Conservation (phyloP, 2,888 invertebrate genomes). For the Acleris literana region DNA sequence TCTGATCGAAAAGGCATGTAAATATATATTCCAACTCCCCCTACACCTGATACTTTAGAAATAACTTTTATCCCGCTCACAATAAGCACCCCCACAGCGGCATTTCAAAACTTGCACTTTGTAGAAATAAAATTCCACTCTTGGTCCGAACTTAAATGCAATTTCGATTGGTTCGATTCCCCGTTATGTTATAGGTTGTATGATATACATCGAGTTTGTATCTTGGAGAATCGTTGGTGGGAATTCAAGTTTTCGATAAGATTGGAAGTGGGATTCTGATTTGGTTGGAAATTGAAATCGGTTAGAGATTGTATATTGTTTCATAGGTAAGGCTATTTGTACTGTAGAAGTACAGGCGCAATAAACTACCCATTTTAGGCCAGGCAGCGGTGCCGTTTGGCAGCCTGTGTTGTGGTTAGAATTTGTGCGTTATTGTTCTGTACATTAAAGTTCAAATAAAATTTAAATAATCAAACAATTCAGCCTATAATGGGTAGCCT, state of each 20-base stretch:
- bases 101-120: conserved; percentile 15
- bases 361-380: too few species aligned
- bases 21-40: conserved; percentile 15
- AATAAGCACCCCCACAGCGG: not conserved
- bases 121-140: conserved; percentile 30
- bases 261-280: conserved; percentile 27
- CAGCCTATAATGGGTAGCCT: too few species aligned
- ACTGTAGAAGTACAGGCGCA: too few species aligned
- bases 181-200: conserved; percentile 18
- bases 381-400: too few species aligned
- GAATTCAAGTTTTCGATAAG: conserved; percentile 29
- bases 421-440: too few species aligned
- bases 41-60: not conserved
- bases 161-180: conserved; percentile 29
- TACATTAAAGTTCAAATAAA: too few species aligned
- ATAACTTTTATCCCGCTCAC: not conserved
- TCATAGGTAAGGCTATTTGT: too few species aligned
- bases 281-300: conserved; percentile 9
- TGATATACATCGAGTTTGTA: conserved; percentile 27
- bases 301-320: too few species aligned
- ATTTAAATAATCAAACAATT: too few species aligned
- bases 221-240: conserved; percentile 25
- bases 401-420: too few species aligned
- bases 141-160: conserved; percentile 33
- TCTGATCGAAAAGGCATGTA: conserved; percentile 27